Evolutionary conservation across 2,113 vertebrate species (phyloP).

Genomic region (Odontophorus gujanensis): DNA sequence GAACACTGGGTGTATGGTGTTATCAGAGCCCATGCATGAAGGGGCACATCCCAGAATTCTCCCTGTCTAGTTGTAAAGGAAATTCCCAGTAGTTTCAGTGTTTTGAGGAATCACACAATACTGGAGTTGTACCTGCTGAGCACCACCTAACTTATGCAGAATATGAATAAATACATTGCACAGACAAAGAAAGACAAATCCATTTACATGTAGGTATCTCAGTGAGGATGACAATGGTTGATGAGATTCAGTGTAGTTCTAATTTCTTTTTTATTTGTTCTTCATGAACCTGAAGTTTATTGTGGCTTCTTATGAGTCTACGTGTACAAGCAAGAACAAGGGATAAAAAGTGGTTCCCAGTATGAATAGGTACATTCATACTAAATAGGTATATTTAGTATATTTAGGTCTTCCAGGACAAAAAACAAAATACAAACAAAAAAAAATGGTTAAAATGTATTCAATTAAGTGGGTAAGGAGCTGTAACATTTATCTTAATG

Average conservation of each 20-base stretch:
- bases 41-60: not conserved
- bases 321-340: not conserved
- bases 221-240: not conserved
- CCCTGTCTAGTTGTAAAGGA: not conserved
- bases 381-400: not conserved
- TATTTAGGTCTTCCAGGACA: not conserved
- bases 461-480: not conserved
- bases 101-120: not conserved
- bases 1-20: not conserved
- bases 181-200: not conserved
- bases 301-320: not conserved
- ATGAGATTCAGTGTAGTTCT: not conserved
- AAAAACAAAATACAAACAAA: no score
- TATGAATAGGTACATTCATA: not conserved
- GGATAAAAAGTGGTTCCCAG: not conserved
- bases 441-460: no score
- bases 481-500: not conserved
- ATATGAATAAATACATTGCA: not conserved
- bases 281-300: not conserved
- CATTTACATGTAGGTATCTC: not conserved
- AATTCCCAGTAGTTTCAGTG: not conserved
- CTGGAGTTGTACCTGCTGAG: not conserved
- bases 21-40: not conserved
- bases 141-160: not conserved
- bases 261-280: not conserved